These are phyloP conservation scores for Tychaedon coryphoeus DNA, from an alignment of 2,113 vertebrate genomes.

Conservation along the genomic window DNA sequence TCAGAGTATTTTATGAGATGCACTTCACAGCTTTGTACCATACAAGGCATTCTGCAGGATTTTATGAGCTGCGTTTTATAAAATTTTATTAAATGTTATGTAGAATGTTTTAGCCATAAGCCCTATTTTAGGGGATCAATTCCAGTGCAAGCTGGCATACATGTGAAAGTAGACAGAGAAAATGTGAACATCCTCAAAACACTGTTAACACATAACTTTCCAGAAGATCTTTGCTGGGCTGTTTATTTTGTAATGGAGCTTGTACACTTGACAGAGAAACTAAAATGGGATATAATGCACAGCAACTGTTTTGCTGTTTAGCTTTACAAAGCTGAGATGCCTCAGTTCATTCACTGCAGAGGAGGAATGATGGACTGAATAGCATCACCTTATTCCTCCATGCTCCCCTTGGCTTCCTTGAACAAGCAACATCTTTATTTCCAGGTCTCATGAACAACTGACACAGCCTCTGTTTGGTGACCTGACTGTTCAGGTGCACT, in stretches of 20 bases:
- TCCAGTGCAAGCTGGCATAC: neutral
- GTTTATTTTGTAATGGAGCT: conserved; percentile 4
- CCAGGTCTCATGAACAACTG: neutral
- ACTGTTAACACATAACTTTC: neutral
- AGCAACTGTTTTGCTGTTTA: neutral
- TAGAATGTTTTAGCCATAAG: conserved; percentile 24
- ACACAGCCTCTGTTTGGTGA: neutral
- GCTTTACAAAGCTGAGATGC: neutral
- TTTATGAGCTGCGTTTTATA: conserved; percentile 35
- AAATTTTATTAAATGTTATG: neutral
- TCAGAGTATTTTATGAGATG: conserved; percentile 41
- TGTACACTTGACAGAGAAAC: neutral
- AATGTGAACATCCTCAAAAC: neutral
- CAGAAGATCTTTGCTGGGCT: neutral
- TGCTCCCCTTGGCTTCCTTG: neutral
- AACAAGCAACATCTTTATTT: neutral
- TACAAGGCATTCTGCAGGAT: conserved; percentile 7
- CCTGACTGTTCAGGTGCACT: neutral
- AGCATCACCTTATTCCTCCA: neutral
- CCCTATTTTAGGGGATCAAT: neutral
- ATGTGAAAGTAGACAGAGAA: neutral
- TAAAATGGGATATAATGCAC: neutral
- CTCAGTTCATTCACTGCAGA: neutral
- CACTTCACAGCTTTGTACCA: conserved; percentile 5
- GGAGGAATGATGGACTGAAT: neutral